Base-by-base conservation (phyloP, 2,888 invertebrate genomes). In the Meliscaeva auricollis region DNA sequence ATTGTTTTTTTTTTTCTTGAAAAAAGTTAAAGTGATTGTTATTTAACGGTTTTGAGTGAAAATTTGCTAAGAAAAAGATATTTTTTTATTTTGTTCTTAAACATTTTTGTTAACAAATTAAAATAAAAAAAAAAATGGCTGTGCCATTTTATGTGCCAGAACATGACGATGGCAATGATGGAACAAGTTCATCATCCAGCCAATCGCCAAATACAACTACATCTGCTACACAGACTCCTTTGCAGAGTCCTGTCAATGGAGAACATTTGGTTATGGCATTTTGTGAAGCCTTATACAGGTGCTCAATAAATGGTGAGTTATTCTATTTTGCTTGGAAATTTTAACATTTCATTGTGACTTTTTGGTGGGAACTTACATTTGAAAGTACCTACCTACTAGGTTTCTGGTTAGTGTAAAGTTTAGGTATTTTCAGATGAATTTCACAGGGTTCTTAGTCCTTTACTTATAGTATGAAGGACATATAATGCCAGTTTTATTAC, bases 91-190 rank as follows among this genome's bases (percentile, higher is more conserved):
- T 48, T 22, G 56, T 30, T 26, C 56, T 69, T 1, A 62, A 56
- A 72, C 9, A 66, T 62, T 41, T 48, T 62, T 26, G 6, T 38
- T 11, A 9, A 9, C 8, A 38, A 38, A 38, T 9, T 17, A 20
- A 44, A 30, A 38, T 22, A 8, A 44, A 41, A 69, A 20, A 46
- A 56, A 73, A 62, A 52, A 92, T 92, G 92, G 92, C 92, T 89
- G 91, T 92, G 90, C 91, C 92, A 89, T 92, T 92, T 89, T 91
- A 91, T 89, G 89, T 92, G 90, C 92, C 92, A 88, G 91, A 91
- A 89, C 91, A 90, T 88, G 88, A 89, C 88, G 91, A 91, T 89
- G 91, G 89, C 66, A 89, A 89, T 87, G 90, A 90, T 87, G 88
- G 89, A 83, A 88, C 88, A 82, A 89, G 89, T 87, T 88, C 89